A percentile compares a stretch with the other conserved stretches of the same genome.
Conservation (phyloP, 2,113 vertebrate species). For the Uria lomvia region DNA sequence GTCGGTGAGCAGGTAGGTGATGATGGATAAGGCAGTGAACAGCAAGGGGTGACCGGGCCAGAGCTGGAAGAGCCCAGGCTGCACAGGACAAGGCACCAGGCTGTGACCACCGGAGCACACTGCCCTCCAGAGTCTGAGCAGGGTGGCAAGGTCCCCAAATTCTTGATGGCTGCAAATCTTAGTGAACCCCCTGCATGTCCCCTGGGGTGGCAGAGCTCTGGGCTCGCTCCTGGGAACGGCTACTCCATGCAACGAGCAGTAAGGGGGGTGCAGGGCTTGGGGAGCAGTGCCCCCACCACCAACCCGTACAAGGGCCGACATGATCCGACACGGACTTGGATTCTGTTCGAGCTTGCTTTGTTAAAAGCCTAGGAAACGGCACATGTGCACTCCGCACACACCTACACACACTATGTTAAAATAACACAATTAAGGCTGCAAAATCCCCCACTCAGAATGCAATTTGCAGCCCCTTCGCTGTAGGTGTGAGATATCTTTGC, state of each 20-base stretch:
- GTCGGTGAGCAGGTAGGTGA: neutral
- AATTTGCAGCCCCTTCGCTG: conserved; percentile 57
- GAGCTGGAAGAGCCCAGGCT: neutral
- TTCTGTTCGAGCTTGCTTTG: conserved; percentile 19
- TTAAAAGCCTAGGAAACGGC: conserved; percentile 55
- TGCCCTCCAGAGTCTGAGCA: neutral
- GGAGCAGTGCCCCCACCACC: neutral
- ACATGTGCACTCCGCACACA: conserved; percentile 57
- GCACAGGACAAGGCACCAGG: neutral
- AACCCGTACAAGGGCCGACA: neutral
- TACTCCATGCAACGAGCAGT: accelerated
- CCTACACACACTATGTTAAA: conserved; percentile 58
- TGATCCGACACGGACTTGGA: neutral
- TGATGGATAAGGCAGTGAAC: accelerated
- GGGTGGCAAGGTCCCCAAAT: neutral
- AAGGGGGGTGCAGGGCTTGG: neutral
- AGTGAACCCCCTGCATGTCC: accelerated
- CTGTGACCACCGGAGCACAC: neutral
- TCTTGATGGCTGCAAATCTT: neutral
- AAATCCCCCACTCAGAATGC: conserved; percentile 43
- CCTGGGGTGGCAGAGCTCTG: neutral
- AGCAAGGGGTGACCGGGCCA: neutral
- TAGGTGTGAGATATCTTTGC: conserved; percentile 53
- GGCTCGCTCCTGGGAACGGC: neutral
- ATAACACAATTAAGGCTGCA: conserved; percentile 64